Evolutionary conservation across 23 tunicate genomes (phyloP).

Genomic region (Clavelina lepadiformis): DNA sequence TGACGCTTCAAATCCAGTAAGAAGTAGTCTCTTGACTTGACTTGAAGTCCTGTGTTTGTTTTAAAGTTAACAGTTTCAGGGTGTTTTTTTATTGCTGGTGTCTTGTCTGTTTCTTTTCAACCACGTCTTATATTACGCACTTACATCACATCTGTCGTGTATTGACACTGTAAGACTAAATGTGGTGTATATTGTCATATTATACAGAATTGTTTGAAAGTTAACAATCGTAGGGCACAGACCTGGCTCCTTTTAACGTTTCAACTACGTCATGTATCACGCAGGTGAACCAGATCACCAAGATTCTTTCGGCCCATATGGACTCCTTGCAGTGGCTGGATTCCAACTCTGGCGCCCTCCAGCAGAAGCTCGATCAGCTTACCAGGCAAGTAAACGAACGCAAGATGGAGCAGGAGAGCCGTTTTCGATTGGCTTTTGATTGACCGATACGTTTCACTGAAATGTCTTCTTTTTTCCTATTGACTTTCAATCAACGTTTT

Average conservation of each 20-base stretch:
- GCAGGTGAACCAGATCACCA: constrained; percentile 77
- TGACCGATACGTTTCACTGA: constrained; percentile 9
- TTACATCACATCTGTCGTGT: too few relatives aligned
- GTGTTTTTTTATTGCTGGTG: too few relatives aligned
- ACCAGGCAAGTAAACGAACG: constrained; percentile 76
- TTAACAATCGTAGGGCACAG: too few relatives aligned
- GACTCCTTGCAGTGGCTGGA: constrained; percentile 96
- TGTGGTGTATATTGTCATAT: neutral
- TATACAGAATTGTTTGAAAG: neutral
- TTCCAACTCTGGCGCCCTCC: constrained; percentile 78
- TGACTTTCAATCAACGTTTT: too few relatives aligned
- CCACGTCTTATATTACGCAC: too few relatives aligned
- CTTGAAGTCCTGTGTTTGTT: too few relatives aligned
- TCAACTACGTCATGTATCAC: too few relatives aligned
- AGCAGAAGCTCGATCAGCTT: constrained; percentile 66
- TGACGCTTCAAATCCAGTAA: constrained; percentile 71
- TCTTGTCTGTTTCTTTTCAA: too few relatives aligned
- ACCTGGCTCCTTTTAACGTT: too few relatives aligned
- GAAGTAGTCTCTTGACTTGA: too few relatives aligned
- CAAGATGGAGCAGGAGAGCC: constrained; percentile 90
- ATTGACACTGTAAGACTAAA: too few relatives aligned
- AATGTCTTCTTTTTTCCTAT: neutral
- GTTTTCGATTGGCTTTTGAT: constrained; percentile 73
- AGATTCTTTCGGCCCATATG: constrained; percentile 91
- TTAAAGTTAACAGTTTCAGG: too few relatives aligned